Evolutionary conservation across 2,113 vertebrate species (phyloP), one percentile per base, ranked within the genome.

Genomic region (Struthidea cinerea): DNA sequence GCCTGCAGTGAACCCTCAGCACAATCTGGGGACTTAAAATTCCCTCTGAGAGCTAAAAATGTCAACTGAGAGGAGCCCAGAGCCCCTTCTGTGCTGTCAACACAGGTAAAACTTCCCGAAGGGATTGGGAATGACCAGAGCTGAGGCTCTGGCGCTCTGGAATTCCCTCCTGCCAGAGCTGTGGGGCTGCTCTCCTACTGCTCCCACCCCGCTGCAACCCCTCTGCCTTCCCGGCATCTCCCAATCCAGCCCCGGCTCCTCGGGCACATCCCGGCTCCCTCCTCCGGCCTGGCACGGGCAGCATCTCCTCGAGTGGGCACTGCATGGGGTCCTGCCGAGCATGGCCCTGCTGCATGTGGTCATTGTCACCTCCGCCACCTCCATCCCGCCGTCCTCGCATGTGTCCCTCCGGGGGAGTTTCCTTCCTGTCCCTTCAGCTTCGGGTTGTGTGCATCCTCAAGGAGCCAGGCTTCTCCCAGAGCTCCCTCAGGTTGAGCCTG

Each of bases 251-350:
- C 59, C 42, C 1, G 22, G 22, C 47, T 46, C 65, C 65, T 82
- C 59, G 26, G 26, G 71, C 77, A 20, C 80, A 44, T 27, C 84
- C 76, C 57, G 22, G 93, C 74, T 44, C 71, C 16, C 52, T 33
- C 5, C 3, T 2, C 37, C 30, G 23, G 79, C 93, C 74, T 91
- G 24, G 95, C 97, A 96, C 41, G 90, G 94, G 90, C 75, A 22
- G 94, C 69, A 94, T 97, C 97, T 96, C 97, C 95, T 96, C 50
- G 55, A 68, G 76, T 90, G 96, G 95, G 23, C 90, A 64, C 39
- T 82, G 96, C 96, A 94, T 97, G 97, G 49, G 41, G 81, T 42
- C 3, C 44, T 56, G 63, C 33, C 1, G 15, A 81, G 95, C 96
- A 95, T 63, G 97, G 33, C 57, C 64, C 28, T 35, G 81, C 74